phyloP scores from a whole-genome alignment of 2,113 vertebrate species.

The Zosterops hypoxanthus region DNA sequence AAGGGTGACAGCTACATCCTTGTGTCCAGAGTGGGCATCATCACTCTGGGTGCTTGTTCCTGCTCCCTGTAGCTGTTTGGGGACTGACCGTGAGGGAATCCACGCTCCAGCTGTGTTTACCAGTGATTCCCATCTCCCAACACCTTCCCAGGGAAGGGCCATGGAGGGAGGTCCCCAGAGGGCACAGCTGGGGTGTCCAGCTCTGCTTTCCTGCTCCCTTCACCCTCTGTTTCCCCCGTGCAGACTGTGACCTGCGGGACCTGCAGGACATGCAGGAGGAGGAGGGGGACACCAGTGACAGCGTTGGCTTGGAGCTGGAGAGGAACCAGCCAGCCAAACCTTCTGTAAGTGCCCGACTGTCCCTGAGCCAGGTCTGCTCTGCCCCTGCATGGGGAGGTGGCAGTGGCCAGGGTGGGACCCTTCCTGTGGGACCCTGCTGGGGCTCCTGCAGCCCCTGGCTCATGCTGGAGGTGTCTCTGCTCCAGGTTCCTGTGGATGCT shows the following conservation, averaged over 20 bases:
- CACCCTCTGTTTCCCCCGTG: neutral
- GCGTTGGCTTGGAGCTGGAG: constrained; percentile 45
- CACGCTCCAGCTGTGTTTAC: neutral
- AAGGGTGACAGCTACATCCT: neutral
- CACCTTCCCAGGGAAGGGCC: neutral
- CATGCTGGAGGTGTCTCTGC: neutral
- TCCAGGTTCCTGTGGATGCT: constrained; percentile 79
- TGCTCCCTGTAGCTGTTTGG: accelerated
- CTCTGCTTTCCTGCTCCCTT: neutral
- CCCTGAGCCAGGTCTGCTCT: neutral
- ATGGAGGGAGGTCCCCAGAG: neutral
- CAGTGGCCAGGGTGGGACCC: neutral
- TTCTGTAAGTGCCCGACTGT: constrained; percentile 40
- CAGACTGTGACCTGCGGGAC: constrained; percentile 91
- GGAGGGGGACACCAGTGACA: constrained; percentile 75
- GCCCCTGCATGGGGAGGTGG: accelerated
- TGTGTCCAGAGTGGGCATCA: neutral
- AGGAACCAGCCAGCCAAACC: constrained; percentile 43
- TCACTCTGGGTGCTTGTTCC: neutral
- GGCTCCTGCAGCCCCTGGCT: neutral
- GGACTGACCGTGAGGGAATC: neutral
- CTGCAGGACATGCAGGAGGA: constrained; percentile 89
- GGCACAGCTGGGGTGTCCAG: neutral
- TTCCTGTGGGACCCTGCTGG: neutral
- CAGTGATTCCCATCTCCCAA: neutral